Base-by-base conservation (phyloP, 2,888 invertebrate species). In the Panorpa germanica region DNA sequence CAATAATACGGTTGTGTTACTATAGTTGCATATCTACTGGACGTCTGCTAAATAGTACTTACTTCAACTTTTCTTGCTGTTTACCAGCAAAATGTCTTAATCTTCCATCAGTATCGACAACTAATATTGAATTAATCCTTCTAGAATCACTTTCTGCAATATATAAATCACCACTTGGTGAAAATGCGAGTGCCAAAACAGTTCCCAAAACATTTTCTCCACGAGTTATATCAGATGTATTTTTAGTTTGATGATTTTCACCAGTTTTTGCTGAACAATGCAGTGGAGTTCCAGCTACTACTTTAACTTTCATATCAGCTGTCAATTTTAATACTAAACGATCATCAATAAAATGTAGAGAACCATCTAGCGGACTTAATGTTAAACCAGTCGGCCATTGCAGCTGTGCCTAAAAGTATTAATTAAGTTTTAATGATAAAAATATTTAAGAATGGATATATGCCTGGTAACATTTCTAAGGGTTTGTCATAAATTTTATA, bases 351-450 rank as follows among this genome's bases (percentile, higher is more conserved):
- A 98, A 90, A 50, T 95, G 88, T 7, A 98, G 58, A 2, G 85
- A 78, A 29, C 90, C 90, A 49, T 96, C 95, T 11, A 95, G 57
- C 1, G 93, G 93, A 47, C 91, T 93, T 28, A 96, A 60, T 0
- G 91, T 80, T 36, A 98, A 59, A 13, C 90, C 86, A n/a, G 93
- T 93, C 3, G 98, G 96, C 96, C 96, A 98, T 47, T 90, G 86
- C 8, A 95, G 61, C 48, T 90, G 88, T 3, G 91, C n/a, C n/a
- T n/a, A 40, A 28, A 30, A 19, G 28, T 25, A 29, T 17, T 25
- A 32, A 29, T 26, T 11, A 35, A 30, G 13, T 12, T 22, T 15
- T 12, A 15, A 3, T 8, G 34, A 29, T 22, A 16, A 22, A 4
- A 30, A 16, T 29, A 18, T 17, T 20, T 11, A 8, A 15, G 6